A percentile compares a stretch with the other conserved stretches of the same genome.
These are phyloP conservation scores for Paramormyrops hopkinsi DNA, from an alignment of 2,797 vertebrate species.

Conservation along the genomic window DNA sequence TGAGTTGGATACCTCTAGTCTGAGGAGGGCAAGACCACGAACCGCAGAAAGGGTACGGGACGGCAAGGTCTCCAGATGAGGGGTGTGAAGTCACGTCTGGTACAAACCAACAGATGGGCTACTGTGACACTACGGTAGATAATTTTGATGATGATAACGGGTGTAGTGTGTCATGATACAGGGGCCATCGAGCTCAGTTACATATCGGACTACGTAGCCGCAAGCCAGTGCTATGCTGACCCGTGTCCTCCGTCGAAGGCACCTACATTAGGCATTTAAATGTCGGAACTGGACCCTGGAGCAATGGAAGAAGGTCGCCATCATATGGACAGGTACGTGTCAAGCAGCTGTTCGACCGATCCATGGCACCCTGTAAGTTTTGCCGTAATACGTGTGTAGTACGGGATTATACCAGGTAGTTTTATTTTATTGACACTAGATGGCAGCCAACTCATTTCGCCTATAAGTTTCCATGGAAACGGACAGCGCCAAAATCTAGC, in stretches of 20 bases:
- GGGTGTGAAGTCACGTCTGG: not conserved
- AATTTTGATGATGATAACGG: not conserved
- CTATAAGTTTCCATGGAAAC: conserved; percentile 66
- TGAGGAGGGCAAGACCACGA: not conserved
- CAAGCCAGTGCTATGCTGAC: not conserved
- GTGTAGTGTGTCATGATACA: not conserved
- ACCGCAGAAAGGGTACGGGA: not conserved
- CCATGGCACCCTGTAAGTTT: not conserved
- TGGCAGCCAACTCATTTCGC: conserved; percentile 34
- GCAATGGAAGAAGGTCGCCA: not conserved
- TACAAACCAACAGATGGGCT: not conserved
- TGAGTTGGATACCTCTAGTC: not conserved
- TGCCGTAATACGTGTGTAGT: not conserved
- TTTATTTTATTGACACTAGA: conserved; percentile 34
- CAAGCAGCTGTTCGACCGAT: not conserved
- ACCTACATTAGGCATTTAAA: not conserved
- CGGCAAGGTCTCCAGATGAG: not conserved
- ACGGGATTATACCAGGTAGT: not conserved
- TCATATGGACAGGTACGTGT: not conserved
- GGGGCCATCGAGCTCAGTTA: not conserved
- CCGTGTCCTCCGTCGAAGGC: not conserved
- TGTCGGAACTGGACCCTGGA: not conserved
- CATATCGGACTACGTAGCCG: not conserved
- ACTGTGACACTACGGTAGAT: not conserved
- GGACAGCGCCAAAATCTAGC: conserved; percentile 51